Evolutionary conservation across 2,888 invertebrate genomes (phyloP), one percentile per base, ranked within the genome.

Genomic region (Ceraclea dissimilis): DNA sequence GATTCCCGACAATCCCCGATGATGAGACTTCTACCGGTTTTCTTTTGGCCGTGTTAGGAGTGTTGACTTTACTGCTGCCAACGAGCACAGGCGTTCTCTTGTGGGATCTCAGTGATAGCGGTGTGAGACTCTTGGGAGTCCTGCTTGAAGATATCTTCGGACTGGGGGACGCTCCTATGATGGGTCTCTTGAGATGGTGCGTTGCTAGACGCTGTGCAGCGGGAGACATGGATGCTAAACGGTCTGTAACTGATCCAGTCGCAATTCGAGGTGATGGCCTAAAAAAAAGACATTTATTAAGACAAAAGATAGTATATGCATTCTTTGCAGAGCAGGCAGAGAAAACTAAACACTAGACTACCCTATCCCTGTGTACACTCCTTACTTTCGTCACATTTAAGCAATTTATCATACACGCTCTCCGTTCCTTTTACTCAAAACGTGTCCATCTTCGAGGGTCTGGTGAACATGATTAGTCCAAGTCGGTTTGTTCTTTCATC

Each of bases 211-310:
- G 82, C 62, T 90, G 84, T 0, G 97, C 98, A 0, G 98, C 98
- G 0, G 98, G 97, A 1, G 97, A 97, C 90, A 98, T 91, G 55
- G 88, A 86, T 2, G 86, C 87, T 39, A 97, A 71, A 1, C 93
- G 82, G 61, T 95, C 94, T 19, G 89, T 81, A 49, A 84, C 81
- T 1, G 87, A 61, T 13, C 61, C 59, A 1, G 61, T 61, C 2
- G 57, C 47, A 52, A 61, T 48, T 19, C 61, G 54, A 21, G 61
- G 61, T 6, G 61, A 61, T 16, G 61, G 61, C 5, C 61, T 61
- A 56, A 26, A 59, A 57, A 22, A 49, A 51, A 1, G 21, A 46
- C 44, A 1, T 31, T 31, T 31, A 31, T 8, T 31, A 11, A 52
- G 16, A n/a, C n/a, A n/a, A n/a, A n/a, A n/a, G n/a, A n/a, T n/a